These are phyloP conservation scores for Dicrurus megarhynchus DNA, from an alignment of 2,113 vertebrate genomes.

Conservation along the genomic window DNA sequence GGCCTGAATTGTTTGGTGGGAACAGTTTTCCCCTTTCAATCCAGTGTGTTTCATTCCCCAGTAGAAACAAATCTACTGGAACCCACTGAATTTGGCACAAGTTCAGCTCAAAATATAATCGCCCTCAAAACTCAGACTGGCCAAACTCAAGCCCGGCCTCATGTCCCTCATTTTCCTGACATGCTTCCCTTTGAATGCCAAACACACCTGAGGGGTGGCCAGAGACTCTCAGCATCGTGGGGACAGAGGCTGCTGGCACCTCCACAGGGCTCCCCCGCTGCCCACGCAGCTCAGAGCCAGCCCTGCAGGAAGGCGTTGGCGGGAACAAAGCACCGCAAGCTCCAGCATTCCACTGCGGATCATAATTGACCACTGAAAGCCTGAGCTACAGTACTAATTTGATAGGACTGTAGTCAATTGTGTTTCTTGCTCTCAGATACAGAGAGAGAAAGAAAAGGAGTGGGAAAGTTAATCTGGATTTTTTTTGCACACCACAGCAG, in stretches of 20 bases:
- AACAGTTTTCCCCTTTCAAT: background rate
- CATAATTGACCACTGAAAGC: conserved; percentile 57
- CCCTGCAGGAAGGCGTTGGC: background rate
- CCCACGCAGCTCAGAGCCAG: background rate
- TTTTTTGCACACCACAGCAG: background rate
- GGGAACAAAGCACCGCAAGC: background rate
- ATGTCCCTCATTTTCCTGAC: background rate
- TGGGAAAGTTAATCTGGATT: background rate
- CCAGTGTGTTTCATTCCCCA: background rate
- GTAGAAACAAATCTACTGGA: background rate
- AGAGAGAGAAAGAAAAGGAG: background rate
- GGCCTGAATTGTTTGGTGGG: background rate
- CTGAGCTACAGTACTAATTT: conserved; percentile 31
- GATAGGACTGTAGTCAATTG: conserved; percentile 44
- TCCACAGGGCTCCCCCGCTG: background rate
- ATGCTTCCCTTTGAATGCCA: background rate
- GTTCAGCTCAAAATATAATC: background rate
- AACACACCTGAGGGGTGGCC: background rate
- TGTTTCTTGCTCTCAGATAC: background rate
- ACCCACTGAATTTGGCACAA: background rate
- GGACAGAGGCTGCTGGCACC: background rate
- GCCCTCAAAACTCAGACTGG: background rate
- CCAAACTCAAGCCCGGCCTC: background rate
- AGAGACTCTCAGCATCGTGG: background rate
- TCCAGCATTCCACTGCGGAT: conserved; percentile 4